These are phyloP conservation scores for Drosophila suboccidentalis DNA, from an alignment of 2,888 invertebrate genomes.

Conservation along the genomic window DNA sequence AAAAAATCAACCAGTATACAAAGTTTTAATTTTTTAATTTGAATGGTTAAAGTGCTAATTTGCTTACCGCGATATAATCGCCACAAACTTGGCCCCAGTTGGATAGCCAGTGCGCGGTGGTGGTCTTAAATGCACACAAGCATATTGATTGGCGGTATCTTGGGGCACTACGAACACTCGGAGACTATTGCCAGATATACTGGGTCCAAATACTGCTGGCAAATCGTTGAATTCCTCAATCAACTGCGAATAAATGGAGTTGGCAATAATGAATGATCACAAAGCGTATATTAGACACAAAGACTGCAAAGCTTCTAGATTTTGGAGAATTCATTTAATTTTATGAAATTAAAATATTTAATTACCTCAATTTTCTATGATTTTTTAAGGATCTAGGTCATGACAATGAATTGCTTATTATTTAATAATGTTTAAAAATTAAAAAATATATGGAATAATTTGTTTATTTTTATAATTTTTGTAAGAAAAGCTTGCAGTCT, in stretches of 20 bases:
- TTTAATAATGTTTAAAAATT: no score
- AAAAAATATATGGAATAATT: no score
- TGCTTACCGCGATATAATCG: conserved; percentile 90
- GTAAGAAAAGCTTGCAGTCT: no score
- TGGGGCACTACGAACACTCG: conserved; percentile 91
- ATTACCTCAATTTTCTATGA: no score
- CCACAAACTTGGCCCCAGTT: conserved; percentile 89
- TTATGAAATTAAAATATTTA: background rate
- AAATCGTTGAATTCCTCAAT: conserved; percentile 91
- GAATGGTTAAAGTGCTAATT: background rate
- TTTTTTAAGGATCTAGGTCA: no score
- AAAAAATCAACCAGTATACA: conserved; percentile 4
- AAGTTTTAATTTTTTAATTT: background rate
- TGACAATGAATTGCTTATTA: no score
- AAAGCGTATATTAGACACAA: background rate
- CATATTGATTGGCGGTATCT: conserved; percentile 87
- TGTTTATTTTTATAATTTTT: no score
- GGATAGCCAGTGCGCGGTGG: conserved; percentile 88
- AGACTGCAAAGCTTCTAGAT: background rate
- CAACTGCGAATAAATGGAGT: conserved; percentile 84
- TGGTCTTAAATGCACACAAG: conserved; percentile 88
- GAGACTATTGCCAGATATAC: conserved; percentile 89
- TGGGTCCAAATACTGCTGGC: conserved; percentile 91
- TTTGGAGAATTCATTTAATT: background rate
- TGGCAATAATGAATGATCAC: background rate